A percentile compares a stretch with the other conserved stretches of the same genome.
phyloP scores from a whole-genome alignment of 2,888 invertebrate genomes.

The Himalopsyche japonica region DNA sequence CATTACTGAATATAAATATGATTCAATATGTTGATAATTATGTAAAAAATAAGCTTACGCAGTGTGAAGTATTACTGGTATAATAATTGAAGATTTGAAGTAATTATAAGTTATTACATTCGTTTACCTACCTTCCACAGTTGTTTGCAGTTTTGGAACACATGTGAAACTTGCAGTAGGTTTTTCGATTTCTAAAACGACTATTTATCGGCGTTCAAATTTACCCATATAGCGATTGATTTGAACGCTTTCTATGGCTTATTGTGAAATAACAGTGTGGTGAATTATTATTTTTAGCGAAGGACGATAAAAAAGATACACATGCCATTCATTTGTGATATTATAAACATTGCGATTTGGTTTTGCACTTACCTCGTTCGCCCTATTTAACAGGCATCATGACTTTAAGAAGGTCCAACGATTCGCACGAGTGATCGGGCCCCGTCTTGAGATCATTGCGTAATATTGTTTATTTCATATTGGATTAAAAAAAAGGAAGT shows the following conservation, averaged over 20 bases:
- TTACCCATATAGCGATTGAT: not conserved
- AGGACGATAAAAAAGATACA: not conserved
- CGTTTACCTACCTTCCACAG: not conserved
- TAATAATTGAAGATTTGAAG: too few species aligned
- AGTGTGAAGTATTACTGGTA: too few species aligned
- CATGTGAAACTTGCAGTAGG: not conserved
- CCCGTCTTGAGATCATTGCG: conserved; percentile 21
- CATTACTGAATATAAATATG: too few species aligned
- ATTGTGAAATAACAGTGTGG: not conserved
- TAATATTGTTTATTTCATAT: conserved; percentile 32
- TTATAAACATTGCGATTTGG: conserved; percentile 13
- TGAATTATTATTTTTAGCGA: not conserved
- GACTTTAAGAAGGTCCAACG: conserved; percentile 7
- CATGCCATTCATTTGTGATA: not conserved
- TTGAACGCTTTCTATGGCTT: not conserved
- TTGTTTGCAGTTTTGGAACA: not conserved
- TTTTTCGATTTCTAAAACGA: not conserved
- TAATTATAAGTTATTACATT: not conserved
- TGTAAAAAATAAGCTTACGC: too few species aligned
- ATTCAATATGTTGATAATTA: too few species aligned
- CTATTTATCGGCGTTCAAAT: not conserved
- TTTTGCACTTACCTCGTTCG: conserved; percentile 22
- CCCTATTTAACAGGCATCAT: conserved; percentile 24
- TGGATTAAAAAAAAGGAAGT: conserved; percentile 10
- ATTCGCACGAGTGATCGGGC: conserved; percentile 15